A percentile compares a stretch with the other conserved stretches of the same genome.
phyloP scores from a whole-genome alignment of 2,888 invertebrate species.

The Xestoiulus laeticollis region DNA sequence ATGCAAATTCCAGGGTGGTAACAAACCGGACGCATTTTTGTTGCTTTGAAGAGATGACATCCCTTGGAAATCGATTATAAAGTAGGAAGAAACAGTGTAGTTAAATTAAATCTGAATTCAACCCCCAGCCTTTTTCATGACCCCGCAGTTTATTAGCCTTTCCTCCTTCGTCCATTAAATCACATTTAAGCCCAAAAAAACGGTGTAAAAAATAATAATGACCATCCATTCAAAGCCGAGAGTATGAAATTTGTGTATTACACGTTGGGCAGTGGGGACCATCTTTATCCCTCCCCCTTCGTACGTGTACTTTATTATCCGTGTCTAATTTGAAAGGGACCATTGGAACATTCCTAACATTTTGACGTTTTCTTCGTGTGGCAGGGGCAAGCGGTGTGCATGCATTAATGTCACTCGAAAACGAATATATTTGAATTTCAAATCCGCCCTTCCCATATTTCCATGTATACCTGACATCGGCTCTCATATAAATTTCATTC shows the following conservation, averaged over 20 bases:
- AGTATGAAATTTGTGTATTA: not conserved
- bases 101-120: constrained; percentile 32
- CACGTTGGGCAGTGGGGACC: not conserved
- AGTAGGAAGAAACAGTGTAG: constrained; percentile 44
- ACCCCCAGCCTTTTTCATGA: constrained; percentile 35
- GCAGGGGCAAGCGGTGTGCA: not conserved
- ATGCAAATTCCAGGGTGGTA: constrained; percentile 17
- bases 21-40: constrained; percentile 25
- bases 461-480: constrained; percentile 20
- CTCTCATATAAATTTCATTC: constrained; percentile 15
- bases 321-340: constrained; percentile 6
- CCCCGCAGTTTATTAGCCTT: constrained; percentile 51
- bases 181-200: constrained; percentile 4
- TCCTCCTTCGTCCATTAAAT: constrained; percentile 47
- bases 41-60: not conserved
- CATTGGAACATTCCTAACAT: not conserved
- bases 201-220: constrained; percentile 4
- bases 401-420: constrained; percentile 3
- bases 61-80: constrained; percentile 43
- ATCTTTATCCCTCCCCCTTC: not conserved
- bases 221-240: not conserved
- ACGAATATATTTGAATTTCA: constrained; percentile 34
- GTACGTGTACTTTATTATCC: constrained; percentile 24
- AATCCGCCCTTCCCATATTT: constrained; percentile 34
- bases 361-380: constrained; percentile 13